Percentiles rank a stretch among this genome's conserved stretches.
Conservation (phyloP, 2,888 invertebrate species). For the Dicyrtomina minuta region DNA sequence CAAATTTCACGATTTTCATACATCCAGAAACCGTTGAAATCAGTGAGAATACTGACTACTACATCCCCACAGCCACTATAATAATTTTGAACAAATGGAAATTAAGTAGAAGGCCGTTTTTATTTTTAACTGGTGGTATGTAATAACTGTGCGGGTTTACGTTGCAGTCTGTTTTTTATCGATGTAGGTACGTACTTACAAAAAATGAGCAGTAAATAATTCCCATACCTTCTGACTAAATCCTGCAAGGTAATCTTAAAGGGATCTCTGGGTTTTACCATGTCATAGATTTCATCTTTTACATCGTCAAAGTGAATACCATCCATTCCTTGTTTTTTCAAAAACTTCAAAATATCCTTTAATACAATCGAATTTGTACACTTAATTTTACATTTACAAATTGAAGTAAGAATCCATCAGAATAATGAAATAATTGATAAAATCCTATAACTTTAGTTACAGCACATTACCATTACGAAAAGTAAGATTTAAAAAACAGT, state of each 20-base stretch:
- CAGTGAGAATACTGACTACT: constrained; percentile 88
- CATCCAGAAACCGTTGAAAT: constrained; percentile 94
- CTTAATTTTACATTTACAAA: constrained; percentile 5
- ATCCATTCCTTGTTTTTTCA: constrained; percentile 80
- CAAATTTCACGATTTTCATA: constrained; percentile 85
- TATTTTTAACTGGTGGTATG: too few species aligned
- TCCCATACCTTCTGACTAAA: constrained; percentile 69
- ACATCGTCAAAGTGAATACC: constrained; percentile 90
- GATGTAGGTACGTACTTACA: too few species aligned
- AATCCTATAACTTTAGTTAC: background rate
- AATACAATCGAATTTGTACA: constrained; percentile 38
- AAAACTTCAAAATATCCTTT: constrained; percentile 87
- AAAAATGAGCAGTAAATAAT: constrained; percentile 20
- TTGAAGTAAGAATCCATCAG: too few species aligned
- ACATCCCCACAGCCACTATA: constrained; percentile 88
- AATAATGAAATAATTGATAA: background rate
- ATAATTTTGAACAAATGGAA: too few species aligned
- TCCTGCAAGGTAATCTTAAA: constrained; percentile 82
- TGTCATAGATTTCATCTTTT: constrained; percentile 96
- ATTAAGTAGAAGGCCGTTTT: too few species aligned
- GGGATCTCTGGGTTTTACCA: constrained; percentile 87
- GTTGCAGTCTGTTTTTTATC: too few species aligned
- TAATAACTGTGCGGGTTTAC: too few species aligned
- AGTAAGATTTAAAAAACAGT: too few species aligned
- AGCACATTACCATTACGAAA: background rate